phyloP scores from a whole-genome alignment of 1,140 invertebrate genomes.

The Mylabris phalerata region DNA sequence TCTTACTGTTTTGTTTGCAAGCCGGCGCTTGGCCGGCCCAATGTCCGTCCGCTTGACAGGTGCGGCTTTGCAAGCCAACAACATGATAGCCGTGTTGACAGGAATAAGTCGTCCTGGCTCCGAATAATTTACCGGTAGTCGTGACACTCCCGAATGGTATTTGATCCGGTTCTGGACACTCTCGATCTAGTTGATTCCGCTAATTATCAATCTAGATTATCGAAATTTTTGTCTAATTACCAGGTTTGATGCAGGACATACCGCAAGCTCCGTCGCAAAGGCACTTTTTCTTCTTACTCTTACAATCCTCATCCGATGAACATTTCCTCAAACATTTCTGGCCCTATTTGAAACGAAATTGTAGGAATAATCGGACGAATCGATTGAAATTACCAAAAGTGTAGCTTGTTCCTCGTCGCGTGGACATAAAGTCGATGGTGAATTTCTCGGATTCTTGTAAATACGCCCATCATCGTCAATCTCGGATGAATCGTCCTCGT shows the following conservation, averaged over 20 bases:
- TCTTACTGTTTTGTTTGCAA: slow-evolving; percentile 80
- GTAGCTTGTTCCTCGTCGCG: slow-evolving; percentile 70
- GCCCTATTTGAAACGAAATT: slow-evolving; percentile 42
- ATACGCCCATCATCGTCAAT: slow-evolving; percentile 65
- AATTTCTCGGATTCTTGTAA: slow-evolving; percentile 86
- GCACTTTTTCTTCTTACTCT: slow-evolving; percentile 93
- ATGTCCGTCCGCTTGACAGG: slow-evolving; percentile 84
- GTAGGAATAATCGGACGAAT: not conserved
- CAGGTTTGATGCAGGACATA: slow-evolving; percentile 93
- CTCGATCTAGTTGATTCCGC: slow-evolving; percentile 57
- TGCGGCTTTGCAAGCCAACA: slow-evolving; percentile 74
- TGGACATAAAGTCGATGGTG: slow-evolving; percentile 73
- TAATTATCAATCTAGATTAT: not conserved
- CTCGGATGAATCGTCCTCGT: slow-evolving; percentile 49
- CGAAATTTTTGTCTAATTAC: slow-evolving; percentile 32
- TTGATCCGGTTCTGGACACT: slow-evolving; percentile 69
- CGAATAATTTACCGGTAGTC: slow-evolving; percentile 68
- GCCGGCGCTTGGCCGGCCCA: slow-evolving; percentile 84
- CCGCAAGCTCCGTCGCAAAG: slow-evolving; percentile 94
- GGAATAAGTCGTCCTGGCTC: slow-evolving; percentile 71
- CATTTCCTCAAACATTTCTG: slow-evolving; percentile 91
- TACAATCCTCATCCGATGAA: slow-evolving; percentile 90
- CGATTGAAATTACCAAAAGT: slow-evolving; percentile 42
- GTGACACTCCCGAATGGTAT: slow-evolving; percentile 66
- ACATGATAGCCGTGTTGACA: slow-evolving; percentile 82